A percentile compares a stretch with the other conserved stretches of the same genome.
These are phyloP conservation scores for Coregonus ussuriensis DNA, from an alignment of 2,797 vertebrate species.

Conservation along the genomic window DNA sequence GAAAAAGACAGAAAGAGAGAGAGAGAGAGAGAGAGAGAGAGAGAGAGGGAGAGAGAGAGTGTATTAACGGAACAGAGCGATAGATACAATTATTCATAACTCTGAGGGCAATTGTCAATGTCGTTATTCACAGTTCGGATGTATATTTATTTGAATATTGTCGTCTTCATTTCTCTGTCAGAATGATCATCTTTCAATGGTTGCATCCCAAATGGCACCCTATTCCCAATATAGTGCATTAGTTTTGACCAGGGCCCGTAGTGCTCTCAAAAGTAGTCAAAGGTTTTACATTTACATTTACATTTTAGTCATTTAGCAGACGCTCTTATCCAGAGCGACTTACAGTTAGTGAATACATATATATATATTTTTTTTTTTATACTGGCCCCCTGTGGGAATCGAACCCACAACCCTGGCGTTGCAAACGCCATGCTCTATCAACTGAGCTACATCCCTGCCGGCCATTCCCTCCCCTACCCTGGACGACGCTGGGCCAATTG, in stretches of 20 bases:
- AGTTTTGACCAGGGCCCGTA: too few relatives aligned
- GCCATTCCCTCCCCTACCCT: too few relatives aligned
- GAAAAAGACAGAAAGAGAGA: not conserved
- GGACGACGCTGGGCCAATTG: too few relatives aligned
- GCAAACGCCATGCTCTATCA: too few relatives aligned
- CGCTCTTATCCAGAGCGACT: too few relatives aligned
- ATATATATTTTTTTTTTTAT: too few relatives aligned
- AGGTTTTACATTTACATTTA: too few relatives aligned
- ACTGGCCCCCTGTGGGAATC: too few relatives aligned
- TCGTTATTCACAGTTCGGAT: not conserved
- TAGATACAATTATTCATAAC: constrained; percentile 42
- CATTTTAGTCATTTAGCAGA: too few relatives aligned
- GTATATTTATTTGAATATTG: not conserved
- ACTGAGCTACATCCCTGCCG: too few relatives aligned
- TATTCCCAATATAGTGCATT: not conserved
- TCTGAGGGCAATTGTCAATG: not conserved
- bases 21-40: constrained; percentile 10
- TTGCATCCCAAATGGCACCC: not conserved
- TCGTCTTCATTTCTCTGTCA: not conserved
- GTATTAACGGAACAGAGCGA: not conserved
- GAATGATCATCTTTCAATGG: not conserved
- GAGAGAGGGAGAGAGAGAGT: not conserved
- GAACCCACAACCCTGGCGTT: too few relatives aligned
- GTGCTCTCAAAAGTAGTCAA: not conserved
- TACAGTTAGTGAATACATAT: too few relatives aligned